phyloP scores from a whole-genome alignment of 2,113 vertebrate species.

The Ardeotis arabs region DNA sequence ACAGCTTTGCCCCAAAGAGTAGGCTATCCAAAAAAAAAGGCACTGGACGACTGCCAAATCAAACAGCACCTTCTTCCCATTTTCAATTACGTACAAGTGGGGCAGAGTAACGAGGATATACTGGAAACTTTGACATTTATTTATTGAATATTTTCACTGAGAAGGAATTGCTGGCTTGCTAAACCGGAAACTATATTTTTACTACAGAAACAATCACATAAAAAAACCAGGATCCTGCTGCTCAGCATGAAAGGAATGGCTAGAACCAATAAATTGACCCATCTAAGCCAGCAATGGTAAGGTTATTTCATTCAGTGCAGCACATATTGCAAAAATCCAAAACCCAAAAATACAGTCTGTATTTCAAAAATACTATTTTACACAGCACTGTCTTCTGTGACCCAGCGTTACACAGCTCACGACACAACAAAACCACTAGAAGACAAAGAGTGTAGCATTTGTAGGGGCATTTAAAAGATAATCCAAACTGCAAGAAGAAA shows the following conservation, averaged over 20 bases:
- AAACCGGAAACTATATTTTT: constrained; percentile 48
- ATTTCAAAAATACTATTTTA: neutral
- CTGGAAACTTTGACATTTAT: constrained; percentile 69
- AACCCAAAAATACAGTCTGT: accelerated
- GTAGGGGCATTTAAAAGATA: neutral
- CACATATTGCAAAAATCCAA: neutral
- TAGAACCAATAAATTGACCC: constrained; percentile 13
- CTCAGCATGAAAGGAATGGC: constrained; percentile 26
- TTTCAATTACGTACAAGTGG: constrained; percentile 47
- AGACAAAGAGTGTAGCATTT: neutral
- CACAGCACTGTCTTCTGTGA: neutral
- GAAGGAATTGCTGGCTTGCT: constrained; percentile 48
- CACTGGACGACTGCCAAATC: constrained; percentile 50
- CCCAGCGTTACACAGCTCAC: neutral
- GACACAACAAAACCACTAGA: neutral
- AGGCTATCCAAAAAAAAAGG: neutral
- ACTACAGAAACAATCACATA: neutral
- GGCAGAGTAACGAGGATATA: constrained; percentile 44
- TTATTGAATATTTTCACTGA: constrained; percentile 64
- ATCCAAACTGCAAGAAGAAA: neutral
- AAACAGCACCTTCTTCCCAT: constrained; percentile 58
- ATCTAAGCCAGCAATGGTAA: neutral
- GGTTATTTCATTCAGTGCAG: neutral
- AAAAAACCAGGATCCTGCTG: constrained; percentile 23
- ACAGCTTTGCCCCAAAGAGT: constrained; percentile 32